A percentile compares a stretch with the other conserved stretches of the same genome.
These are phyloP conservation scores for Fregetta grallaria DNA, from an alignment of 2,113 vertebrate genomes.

Conservation along the genomic window DNA sequence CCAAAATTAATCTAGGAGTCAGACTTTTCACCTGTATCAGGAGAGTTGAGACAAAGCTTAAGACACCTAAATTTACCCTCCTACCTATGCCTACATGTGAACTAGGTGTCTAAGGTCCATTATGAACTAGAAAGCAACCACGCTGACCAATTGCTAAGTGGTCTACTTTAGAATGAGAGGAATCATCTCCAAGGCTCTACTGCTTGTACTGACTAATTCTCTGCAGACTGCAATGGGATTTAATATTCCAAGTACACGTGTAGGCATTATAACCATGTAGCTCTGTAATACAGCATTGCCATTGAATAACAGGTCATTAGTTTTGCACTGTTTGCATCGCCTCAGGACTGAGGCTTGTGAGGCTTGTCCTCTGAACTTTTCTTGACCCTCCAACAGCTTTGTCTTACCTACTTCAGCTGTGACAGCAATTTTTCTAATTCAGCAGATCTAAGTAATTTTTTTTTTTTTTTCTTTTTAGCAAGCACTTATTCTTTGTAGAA, in stretches of 20 bases:
- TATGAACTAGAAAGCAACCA: background rate
- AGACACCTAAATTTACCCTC: background rate
- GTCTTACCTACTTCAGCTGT: background rate
- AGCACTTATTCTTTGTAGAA: background rate
- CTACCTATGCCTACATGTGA: background rate
- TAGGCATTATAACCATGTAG: background rate
- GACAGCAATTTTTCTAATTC: background rate
- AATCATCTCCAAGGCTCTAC: background rate
- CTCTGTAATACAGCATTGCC: background rate
- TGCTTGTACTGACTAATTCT: background rate
- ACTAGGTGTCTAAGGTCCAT: background rate
- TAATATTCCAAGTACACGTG: background rate
- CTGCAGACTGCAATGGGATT: background rate
- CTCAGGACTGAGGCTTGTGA: background rate
- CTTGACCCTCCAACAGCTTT: background rate
- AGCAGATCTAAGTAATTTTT: background rate
- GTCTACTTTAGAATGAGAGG: background rate
- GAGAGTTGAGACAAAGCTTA: background rate
- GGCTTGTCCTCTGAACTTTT: background rate
- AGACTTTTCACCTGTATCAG: background rate
- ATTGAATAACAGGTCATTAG: background rate
- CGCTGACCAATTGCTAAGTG: background rate
- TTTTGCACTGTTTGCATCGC: background rate
- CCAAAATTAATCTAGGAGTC: background rate
- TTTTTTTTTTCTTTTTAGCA: background rate